phyloP scores from a whole-genome alignment of 1,140 invertebrate genomes.

The Heliconius nattereri region DNA sequence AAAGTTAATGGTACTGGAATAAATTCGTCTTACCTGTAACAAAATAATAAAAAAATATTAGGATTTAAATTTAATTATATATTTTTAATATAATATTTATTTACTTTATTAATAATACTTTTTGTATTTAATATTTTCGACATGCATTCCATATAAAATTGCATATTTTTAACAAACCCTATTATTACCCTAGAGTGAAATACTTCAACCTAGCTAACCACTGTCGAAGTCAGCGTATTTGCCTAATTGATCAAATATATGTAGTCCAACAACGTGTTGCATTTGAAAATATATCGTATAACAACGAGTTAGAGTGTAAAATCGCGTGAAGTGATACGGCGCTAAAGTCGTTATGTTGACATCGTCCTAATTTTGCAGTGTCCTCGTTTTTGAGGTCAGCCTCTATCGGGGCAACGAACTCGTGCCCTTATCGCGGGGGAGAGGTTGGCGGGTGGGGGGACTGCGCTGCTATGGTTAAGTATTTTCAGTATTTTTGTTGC shows the following conservation, averaged over 20 bases:
- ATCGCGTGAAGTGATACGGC: conserved; percentile 56
- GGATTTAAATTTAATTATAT: neutral
- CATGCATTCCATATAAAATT: neutral
- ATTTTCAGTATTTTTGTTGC: conserved; percentile 51
- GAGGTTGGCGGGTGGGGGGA: conserved; percentile 60
- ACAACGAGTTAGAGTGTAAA: conserved; percentile 51
- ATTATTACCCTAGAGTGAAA: conserved; percentile 70
- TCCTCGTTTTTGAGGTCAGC: conserved; percentile 81
- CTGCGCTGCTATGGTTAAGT: conserved; percentile 53
- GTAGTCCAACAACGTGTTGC: conserved; percentile 56
- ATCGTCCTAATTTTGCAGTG: conserved; percentile 81
- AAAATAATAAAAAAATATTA: conserved; percentile 35
- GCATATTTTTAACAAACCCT: conserved; percentile 38
- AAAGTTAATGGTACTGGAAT: neutral
- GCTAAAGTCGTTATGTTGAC: conserved; percentile 78
- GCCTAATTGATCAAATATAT: conserved; percentile 81
- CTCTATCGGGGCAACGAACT: conserved; percentile 79
- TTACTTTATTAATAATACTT: neutral
- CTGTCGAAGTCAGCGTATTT: conserved; percentile 78
- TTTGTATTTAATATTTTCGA: neutral
- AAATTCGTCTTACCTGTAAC: conserved; percentile 53
- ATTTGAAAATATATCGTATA: conserved; percentile 52
- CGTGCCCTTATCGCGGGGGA: conserved; percentile 79
- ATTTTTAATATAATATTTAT: neutral
- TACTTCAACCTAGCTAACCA: conserved; percentile 71